Percentiles rank a stretch among this genome's conserved stretches.
These are phyloP conservation scores for Himalopsyche phryganea DNA, from an alignment of 1,140 invertebrate species.

Conservation along the genomic window DNA sequence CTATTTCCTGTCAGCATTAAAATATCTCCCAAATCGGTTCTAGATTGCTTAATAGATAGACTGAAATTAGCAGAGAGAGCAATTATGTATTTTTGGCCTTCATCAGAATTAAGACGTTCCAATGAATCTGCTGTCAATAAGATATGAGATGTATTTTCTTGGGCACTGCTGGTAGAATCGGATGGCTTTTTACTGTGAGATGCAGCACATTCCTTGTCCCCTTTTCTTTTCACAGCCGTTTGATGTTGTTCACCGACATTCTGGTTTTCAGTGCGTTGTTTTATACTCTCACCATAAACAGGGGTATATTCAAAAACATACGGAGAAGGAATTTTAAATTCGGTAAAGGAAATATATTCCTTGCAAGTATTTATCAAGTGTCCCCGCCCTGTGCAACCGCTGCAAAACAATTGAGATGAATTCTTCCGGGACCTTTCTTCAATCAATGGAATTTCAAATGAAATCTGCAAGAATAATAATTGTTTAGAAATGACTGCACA, in stretches of 20 bases:
- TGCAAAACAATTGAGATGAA: conserved; percentile 15
- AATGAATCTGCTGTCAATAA: too few species aligned
- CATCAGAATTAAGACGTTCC: too few species aligned
- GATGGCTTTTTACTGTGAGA: too few species aligned
- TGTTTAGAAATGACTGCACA: too few species aligned
- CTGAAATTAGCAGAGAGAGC: conserved; percentile 4
- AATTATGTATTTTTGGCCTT: conserved; percentile 12
- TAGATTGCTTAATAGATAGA: conserved; percentile 2
- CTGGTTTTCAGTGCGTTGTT: too few species aligned
- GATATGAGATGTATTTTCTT: too few species aligned
- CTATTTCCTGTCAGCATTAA: conserved; percentile 1
- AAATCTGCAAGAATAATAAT: too few species aligned
- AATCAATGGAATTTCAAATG: conserved; percentile 24
- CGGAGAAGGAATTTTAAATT: conserved; percentile 10
- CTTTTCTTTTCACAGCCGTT: too few species aligned
- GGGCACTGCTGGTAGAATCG: too few species aligned
- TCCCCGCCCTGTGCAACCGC: conserved; percentile 24
- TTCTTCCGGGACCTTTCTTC: conserved; percentile 18
- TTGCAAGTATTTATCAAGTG: conserved; percentile 20
- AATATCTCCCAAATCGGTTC: background rate
- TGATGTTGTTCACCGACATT: too few species aligned
- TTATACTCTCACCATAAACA: conserved; percentile 1
- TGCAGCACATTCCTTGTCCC: too few species aligned
- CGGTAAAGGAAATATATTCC: conserved; percentile 11
- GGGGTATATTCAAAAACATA: conserved; percentile 20